phyloP scores from a whole-genome alignment of 2,888 invertebrate genomes.

The Protodeltote pygarga region DNA sequence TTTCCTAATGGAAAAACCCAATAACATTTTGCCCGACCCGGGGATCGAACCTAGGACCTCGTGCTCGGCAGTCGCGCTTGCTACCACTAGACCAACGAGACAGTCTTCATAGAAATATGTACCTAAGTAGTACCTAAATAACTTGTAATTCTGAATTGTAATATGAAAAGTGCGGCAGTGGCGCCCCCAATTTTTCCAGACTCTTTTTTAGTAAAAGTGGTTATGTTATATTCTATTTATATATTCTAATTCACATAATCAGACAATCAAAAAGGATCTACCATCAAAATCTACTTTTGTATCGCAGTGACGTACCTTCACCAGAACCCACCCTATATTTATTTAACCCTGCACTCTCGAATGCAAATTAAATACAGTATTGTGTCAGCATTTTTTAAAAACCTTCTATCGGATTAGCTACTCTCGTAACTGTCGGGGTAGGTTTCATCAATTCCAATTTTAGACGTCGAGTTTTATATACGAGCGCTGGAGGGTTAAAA shows the following conservation, averaged over 20 bases:
- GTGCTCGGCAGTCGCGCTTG: too few relatives aligned
- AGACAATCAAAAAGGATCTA: background rate
- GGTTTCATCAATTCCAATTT: constrained; percentile 37
- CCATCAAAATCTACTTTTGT: constrained; percentile 2
- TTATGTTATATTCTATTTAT: too few relatives aligned
- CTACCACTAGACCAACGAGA: too few relatives aligned
- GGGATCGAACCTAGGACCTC: too few relatives aligned
- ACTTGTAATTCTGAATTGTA: too few relatives aligned
- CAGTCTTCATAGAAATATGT: too few relatives aligned
- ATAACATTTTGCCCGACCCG: too few relatives aligned
- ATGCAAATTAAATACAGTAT: constrained; percentile 34
- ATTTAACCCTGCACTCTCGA: constrained; percentile 19
- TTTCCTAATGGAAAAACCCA: too few relatives aligned
- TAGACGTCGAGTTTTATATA: constrained; percentile 14
- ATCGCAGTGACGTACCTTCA: background rate
- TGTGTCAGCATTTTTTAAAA: constrained; percentile 15
- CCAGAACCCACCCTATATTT: constrained; percentile 8
- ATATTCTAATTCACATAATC: constrained; percentile 2
- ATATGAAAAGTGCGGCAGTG: too few relatives aligned
- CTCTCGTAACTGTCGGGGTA: constrained; percentile 6
- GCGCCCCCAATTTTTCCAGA: too few relatives aligned
- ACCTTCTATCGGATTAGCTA: constrained; percentile 13
- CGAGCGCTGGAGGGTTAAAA: constrained; percentile 14
- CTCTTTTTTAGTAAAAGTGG: too few relatives aligned
- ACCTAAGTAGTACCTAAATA: too few relatives aligned